phyloP scores from a whole-genome alignment of 2,113 vertebrate genomes.

The Dermatemys mawii region DNA sequence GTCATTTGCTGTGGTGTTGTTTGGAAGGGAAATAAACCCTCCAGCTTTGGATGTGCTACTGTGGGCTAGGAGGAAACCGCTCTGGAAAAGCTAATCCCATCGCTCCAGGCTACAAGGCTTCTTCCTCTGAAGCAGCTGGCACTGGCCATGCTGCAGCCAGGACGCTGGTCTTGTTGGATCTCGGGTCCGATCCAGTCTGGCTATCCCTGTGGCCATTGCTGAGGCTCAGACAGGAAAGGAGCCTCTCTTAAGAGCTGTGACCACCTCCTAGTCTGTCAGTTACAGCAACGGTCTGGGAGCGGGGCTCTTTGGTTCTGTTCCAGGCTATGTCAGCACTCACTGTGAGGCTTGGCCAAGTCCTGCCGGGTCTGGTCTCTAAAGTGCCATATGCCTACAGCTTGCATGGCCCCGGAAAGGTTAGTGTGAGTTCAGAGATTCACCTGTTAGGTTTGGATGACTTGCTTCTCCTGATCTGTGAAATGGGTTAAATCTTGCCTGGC shows the following conservation, averaged over 20 bases:
- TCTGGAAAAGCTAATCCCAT: not conserved
- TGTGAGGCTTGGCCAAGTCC: not conserved
- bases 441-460: no score
- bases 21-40: not conserved
- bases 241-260: not conserved
- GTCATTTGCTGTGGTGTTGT: not conserved
- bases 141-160: not conserved
- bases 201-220: not conserved
- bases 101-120: not conserved
- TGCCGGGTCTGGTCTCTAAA: not conserved
- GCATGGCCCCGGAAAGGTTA: not conserved
- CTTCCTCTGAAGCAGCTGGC: not conserved
- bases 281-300: not conserved
- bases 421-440: not conserved
- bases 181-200: not conserved
- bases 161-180: not conserved
- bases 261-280: not conserved
- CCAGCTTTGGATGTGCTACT: not conserved
- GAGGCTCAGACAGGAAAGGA: not conserved
- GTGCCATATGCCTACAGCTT: not conserved
- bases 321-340: not conserved
- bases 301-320: not conserved
- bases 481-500: not conserved
- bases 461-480: not conserved
- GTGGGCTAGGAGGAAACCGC: not conserved